Base-by-base conservation (phyloP, 2,797 vertebrate genomes). In the Alfaro cultratus region DNA sequence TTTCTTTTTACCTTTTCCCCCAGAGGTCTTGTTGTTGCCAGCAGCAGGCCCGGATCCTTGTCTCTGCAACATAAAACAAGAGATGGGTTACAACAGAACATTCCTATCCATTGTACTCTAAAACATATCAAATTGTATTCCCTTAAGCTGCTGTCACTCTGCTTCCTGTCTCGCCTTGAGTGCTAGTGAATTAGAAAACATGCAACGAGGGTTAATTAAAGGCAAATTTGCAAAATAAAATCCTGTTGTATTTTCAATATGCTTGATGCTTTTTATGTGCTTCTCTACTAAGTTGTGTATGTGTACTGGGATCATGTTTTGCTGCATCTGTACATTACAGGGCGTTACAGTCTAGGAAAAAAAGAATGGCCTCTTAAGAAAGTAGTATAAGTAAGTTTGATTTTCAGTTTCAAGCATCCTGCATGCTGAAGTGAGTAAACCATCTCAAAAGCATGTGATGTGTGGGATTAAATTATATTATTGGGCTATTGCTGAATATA, bases 11-110 rank as follows among this genome's bases (percentile, higher is more conserved):
- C 98, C 98, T 89, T 97, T 97, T 88, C 92, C 97, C 80, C 95
- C 97, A 89, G 98, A 91, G 26, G 97, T 95, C 95, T 99, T 98
- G 91, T 96, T 97, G 95, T 97, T 98, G 78, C 96, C 97, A 78
- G 97, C 96, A 90, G 97, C 91, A 90, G 97, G 95, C 88, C 96
- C 97, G 21, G 97, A 93, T 93, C 96, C 96, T 97, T 98, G 97
- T 96, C 97, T 97, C 98, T 99, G 94, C 10, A 92, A 89, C 15
- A 53, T 26, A 75, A 82, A 74, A 79, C 10, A 86, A 80, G 21
- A 78, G 51, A 80, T 75, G 15, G 29, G 13, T 80, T 75, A 68
- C 26, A 29, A 51, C 12, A 31, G 67, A 4, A 4, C 18, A 49
- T 70, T 77, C 64, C 26, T 75, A 34, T 62, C 76, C 49, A 8